Conservation (phyloP, 2,888 invertebrate species). For the Dryobota labecula region DNA sequence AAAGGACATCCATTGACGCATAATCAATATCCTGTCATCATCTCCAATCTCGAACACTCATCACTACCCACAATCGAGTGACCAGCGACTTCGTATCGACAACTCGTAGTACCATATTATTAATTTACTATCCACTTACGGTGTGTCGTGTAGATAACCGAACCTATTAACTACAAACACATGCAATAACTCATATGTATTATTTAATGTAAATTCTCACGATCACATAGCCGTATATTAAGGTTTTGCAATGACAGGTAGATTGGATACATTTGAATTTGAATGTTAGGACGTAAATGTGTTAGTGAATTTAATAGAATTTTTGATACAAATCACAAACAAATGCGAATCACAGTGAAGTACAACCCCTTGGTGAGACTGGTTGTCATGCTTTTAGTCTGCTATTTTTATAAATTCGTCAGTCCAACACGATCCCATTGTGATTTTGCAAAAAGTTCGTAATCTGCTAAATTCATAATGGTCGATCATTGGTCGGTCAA, state of each 20-base stretch:
- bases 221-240: constrained; percentile 23
- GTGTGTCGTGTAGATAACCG: constrained; percentile 41
- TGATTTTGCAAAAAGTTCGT: too few relatives aligned
- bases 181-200: constrained; percentile 48
- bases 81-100: neutral
- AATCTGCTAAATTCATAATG: too few relatives aligned
- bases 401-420: too few relatives aligned
- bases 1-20: neutral
- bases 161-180: constrained; percentile 49
- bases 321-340: neutral
- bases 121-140: constrained; percentile 43
- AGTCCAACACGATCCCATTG: too few relatives aligned
- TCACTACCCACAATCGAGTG: neutral
- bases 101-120: constrained; percentile 20
- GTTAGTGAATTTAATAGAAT: neutral
- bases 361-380: too few relatives aligned
- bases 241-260: constrained; percentile 42
- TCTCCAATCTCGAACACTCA: neutral
- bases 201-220: constrained; percentile 60
- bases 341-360: too few relatives aligned
- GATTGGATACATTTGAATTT: constrained; percentile 39
- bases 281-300: neutral
- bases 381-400: too few relatives aligned
- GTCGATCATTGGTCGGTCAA: too few relatives aligned
- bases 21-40: neutral